These are phyloP conservation scores for Chorisops tibialis DNA, from an alignment of 2,888 invertebrate species.

Conservation along the genomic window DNA sequence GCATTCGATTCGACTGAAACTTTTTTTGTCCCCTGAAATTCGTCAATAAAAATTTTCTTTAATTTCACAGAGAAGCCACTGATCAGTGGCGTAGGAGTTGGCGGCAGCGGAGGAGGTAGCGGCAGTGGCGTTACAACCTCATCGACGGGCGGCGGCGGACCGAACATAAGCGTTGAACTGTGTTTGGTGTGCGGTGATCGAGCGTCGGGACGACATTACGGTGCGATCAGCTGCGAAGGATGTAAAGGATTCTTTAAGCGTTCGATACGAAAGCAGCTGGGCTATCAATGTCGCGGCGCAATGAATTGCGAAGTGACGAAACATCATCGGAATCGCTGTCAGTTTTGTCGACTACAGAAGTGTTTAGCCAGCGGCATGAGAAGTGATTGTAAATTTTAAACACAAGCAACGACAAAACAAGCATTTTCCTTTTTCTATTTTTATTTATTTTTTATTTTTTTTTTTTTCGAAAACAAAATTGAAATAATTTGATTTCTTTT, in stretches of 20 bases:
- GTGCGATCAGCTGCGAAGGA: constrained; percentile 86
- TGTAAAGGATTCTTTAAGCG: constrained; percentile 99
- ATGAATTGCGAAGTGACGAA: constrained; percentile 98
- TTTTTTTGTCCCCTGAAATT: background rate
- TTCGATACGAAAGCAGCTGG: constrained; percentile 93
- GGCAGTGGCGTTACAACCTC: background rate
- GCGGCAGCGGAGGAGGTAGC: constrained; percentile 2
- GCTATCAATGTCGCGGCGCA: constrained; percentile 92
- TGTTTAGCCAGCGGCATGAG: constrained; percentile 97
- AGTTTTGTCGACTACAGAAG: constrained; percentile 97
- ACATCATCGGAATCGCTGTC: constrained; percentile 96
- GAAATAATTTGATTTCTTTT: too few species aligned
- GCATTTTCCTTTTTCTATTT: background rate
- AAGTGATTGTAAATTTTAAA: constrained; percentile 82
- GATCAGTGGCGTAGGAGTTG: background rate
- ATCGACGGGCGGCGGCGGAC: constrained; percentile 25
- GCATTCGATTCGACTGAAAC: too few species aligned
- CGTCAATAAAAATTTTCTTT: background rate
- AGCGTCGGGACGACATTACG: constrained; percentile 93
- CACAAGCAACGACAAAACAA: background rate
- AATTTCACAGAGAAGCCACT: background rate
- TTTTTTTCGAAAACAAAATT: too few species aligned
- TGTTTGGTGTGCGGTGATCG: constrained; percentile 96
- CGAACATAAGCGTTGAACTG: constrained; percentile 60
- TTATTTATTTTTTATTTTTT: background rate